A percentile compares a stretch with the other conserved stretches of the same genome.
Evolutionary conservation across 2,113 vertebrate genomes (phyloP).

Genomic region (Smithornis capensis): DNA sequence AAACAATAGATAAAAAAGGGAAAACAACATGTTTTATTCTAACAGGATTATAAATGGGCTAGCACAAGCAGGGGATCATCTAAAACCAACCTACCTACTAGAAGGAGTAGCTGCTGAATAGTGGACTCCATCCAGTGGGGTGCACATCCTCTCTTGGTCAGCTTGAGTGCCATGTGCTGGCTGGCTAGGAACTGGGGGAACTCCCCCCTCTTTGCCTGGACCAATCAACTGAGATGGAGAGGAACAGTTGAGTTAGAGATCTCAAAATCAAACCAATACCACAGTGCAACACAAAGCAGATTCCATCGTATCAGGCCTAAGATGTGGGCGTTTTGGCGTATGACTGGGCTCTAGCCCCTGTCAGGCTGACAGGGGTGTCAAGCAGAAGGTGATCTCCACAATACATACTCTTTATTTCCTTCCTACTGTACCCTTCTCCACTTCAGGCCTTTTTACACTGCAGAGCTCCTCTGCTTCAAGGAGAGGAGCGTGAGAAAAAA

Average conservation of each 20-base stretch:
- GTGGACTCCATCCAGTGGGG: slow-evolving; percentile 72
- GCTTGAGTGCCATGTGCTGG: slow-evolving; percentile 83
- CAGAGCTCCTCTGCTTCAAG: background rate
- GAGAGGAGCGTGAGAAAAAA: background rate
- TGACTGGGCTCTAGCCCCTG: background rate
- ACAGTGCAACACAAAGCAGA: background rate
- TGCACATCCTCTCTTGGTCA: slow-evolving; percentile 79
- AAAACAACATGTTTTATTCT: background rate
- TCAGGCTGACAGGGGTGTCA: background rate
- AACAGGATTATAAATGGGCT: background rate
- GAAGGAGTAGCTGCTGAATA: slow-evolving; percentile 77
- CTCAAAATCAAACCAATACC: background rate
- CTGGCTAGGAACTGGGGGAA: slow-evolving; percentile 77
- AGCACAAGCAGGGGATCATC: background rate
- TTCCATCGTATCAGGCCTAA: background rate
- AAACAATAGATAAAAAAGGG: background rate
- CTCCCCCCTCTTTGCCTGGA: slow-evolving; percentile 87
- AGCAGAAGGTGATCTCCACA: background rate
- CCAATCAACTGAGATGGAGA: slow-evolving; percentile 75
- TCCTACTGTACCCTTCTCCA: background rate
- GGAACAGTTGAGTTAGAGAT: background rate
- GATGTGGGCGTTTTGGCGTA: background rate
- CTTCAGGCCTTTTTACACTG: background rate
- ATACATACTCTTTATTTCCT: background rate
- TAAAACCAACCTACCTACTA: slow-evolving; percentile 75